Base-by-base conservation (phyloP, 30 jellyfish, hydroid and myxozoan species). In the Morbakka virulenta region DNA sequence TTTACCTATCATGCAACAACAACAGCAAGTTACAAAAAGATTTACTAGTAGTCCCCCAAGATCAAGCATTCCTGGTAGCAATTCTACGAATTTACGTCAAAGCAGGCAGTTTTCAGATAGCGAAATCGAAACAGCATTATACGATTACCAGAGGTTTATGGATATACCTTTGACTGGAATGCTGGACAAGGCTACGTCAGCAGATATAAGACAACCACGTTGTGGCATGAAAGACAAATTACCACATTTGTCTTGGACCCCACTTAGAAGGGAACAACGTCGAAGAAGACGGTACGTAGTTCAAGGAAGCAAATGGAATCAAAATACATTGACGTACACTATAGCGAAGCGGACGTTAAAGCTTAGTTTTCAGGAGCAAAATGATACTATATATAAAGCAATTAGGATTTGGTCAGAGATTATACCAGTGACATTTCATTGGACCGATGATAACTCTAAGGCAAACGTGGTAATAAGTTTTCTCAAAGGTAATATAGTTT, bases 401-500 rank as follows among this genome's bases (percentile, higher is more conserved):
- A 67, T 84, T 29, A 50, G 67, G 27, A 73, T 88, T 27, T 84
- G 95, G 95, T 84, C 95, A 22, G 95, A 84, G 50, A 85, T 84
- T 23, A 35, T 74, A 2, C 95, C 95, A 26, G 64, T 84, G 61
- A 70, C 67, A 4, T 84, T 84, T 67, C 3, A 63, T 4, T 84
- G 49, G 77, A 74, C 80, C 9, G 41, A 32, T 67, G 67, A 67
- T 31, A 51, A 26, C 3, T 85, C 51, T 21, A 81, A 73, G 20
- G 95, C 95, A 0, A 89, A 84, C 69, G 52, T 84, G 52, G 76
- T 51, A 32, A 35, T 84, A 34, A 69, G 95, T 32, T 84, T 84
- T 52, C 89, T 85, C 2, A 31, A 80, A 50, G 72, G 95, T 84
- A 35, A n/a, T n/a, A n/a, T 32, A 2, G 2, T 21, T 49, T 23